These are phyloP conservation scores for Cynopterus sphinx DNA, from an alignment of 2,797 vertebrate species.

Conservation along the genomic window DNA sequence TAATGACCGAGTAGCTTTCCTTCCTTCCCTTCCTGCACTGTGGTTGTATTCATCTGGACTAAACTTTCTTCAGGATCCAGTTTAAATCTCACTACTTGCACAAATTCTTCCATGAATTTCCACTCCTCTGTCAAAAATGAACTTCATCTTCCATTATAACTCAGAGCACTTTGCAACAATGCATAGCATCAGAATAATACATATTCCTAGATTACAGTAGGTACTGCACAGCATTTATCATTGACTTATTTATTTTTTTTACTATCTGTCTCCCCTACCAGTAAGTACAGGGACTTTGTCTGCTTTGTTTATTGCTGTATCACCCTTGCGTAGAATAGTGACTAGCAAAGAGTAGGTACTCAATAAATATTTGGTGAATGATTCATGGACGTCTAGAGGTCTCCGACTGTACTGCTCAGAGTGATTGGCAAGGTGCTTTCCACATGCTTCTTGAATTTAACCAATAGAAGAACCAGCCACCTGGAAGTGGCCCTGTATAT, in stretches of 20 bases:
- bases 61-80: neutral
- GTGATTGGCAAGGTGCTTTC: neutral
- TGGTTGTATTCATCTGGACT: neutral
- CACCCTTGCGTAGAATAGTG: neutral
- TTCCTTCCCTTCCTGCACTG: neutral
- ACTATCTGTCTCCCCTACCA: neutral
- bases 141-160: neutral
- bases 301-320: neutral
- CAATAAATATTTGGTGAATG: neutral
- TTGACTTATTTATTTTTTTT: neutral
- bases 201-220: neutral
- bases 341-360: neutral
- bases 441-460: neutral
- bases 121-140: neutral
- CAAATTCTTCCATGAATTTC: neutral
- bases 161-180: neutral
- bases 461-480: neutral
- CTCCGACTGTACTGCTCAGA: neutral
- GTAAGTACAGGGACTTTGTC: neutral
- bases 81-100: neutral
- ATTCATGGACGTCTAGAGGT: neutral
- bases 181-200: neutral
- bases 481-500: neutral
- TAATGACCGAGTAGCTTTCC: fast-evolving
- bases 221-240: neutral